Evolutionary conservation across 2,113 vertebrate species (phyloP).

Genomic region (Rostratula benghalensis): DNA sequence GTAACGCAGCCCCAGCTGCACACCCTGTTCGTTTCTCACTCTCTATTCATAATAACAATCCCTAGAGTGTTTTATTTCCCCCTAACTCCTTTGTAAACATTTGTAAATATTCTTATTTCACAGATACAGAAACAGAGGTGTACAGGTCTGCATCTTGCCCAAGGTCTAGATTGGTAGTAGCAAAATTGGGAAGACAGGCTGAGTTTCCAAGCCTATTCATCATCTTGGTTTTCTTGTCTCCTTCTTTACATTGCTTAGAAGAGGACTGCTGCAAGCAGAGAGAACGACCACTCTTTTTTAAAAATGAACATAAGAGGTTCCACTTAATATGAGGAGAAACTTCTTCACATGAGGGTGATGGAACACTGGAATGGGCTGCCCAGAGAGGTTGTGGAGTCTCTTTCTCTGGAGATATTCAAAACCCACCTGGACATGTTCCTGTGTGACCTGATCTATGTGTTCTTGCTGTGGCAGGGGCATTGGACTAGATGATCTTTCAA

Average conservation of each 20-base stretch:
- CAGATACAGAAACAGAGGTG: background rate
- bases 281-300: background rate
- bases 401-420: too few relatives aligned
- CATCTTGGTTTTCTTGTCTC: background rate
- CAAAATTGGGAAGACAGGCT: background rate
- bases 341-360: too few relatives aligned
- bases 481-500: too few relatives aligned
- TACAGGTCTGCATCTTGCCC: background rate
- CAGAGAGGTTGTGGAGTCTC: too few relatives aligned
- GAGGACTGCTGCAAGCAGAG: background rate
- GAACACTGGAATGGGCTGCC: too few relatives aligned
- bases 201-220: background rate
- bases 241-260: fast-evolving
- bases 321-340: too few relatives aligned
- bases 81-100: background rate
- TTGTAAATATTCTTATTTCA: background rate
- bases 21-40: background rate
- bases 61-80: background rate
- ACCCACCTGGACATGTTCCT: too few relatives aligned
- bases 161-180: background rate
- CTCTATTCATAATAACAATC: background rate
- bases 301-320: too few relatives aligned
- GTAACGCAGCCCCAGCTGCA: background rate
- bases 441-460: too few relatives aligned
- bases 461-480: too few relatives aligned